These are phyloP conservation scores for Macrotus californicus DNA, from an alignment of 2,113 vertebrate species.

Conservation along the genomic window DNA sequence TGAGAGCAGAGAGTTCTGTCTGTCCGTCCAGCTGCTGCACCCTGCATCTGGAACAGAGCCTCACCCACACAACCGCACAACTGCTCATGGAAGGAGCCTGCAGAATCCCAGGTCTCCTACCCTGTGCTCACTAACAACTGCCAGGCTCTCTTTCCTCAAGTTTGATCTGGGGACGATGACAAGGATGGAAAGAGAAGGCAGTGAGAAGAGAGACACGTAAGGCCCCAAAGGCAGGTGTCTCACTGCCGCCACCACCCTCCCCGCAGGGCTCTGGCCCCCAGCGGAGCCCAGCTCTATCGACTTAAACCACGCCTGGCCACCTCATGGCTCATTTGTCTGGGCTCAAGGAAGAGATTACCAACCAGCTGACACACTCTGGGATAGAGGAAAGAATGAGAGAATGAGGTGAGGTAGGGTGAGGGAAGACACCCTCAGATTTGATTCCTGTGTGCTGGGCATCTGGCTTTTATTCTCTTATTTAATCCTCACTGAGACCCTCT, in stretches of 20 bases:
- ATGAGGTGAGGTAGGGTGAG: accelerated
- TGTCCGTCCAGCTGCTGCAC: neutral
- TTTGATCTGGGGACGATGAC: neutral
- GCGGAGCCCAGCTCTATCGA: neutral
- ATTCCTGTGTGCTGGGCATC: neutral
- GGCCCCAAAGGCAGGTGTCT: neutral
- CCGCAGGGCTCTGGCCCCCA: neutral
- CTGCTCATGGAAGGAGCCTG: neutral
- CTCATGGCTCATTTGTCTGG: neutral
- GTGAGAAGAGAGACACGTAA: neutral
- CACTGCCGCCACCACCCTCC: neutral
- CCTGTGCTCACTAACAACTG: neutral
- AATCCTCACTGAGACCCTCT: neutral
- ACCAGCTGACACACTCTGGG: neutral
- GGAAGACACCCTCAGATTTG: neutral
- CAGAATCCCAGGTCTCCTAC: neutral
- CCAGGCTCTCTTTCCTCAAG: neutral
- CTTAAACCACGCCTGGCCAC: neutral
- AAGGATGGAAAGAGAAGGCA: neutral
- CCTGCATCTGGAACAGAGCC: neutral
- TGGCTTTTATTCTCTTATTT: neutral
- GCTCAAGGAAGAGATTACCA: neutral
- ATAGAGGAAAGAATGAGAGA: neutral
- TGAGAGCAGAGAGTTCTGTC: neutral
- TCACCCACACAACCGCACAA: accelerated